These are phyloP conservation scores for Cataglyphis hispanica DNA, from an alignment of 1,140 invertebrate genomes.

Conservation along the genomic window DNA sequence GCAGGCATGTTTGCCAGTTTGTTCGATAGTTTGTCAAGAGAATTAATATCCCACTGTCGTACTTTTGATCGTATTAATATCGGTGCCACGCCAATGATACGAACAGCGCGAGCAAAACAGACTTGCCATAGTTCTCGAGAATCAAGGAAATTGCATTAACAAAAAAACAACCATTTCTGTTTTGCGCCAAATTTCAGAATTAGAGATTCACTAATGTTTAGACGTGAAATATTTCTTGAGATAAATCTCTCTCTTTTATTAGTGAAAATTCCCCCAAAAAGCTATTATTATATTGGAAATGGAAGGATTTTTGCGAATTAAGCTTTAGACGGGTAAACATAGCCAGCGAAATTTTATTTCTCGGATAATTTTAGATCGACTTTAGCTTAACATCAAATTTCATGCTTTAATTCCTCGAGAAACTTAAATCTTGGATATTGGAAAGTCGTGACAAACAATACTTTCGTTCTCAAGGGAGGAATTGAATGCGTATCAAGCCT, in stretches of 20 bases:
- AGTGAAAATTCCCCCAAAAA: not conserved
- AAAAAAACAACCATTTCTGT: constrained; percentile 2
- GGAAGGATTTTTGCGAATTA: constrained; percentile 10
- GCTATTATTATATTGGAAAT: not conserved
- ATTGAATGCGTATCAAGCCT: not conserved
- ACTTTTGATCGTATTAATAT: constrained; percentile 61
- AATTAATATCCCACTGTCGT: constrained; percentile 41
- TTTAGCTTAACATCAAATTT: constrained; percentile 5
- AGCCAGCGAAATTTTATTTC: constrained; percentile 15
- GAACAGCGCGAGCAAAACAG: constrained; percentile 25
- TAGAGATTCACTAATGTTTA: not conserved
- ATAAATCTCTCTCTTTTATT: constrained; percentile 32
- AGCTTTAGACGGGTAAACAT: constrained; percentile 1
- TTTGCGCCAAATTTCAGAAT: not conserved
- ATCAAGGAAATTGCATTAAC: constrained; percentile 26
- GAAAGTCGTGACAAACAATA: constrained; percentile 14
- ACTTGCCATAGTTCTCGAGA: not conserved
- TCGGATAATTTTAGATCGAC: not conserved
- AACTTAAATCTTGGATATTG: constrained; percentile 1
- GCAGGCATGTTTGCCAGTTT: constrained; percentile 43
- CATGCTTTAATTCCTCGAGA: not conserved
- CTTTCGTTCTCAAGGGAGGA: not conserved
- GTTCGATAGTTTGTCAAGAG: constrained; percentile 43
- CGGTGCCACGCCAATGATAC: constrained; percentile 30
- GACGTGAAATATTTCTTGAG: not conserved